phyloP scores from a whole-genome alignment of 2,888 invertebrate genomes.

The Eupithecia dodoneata region DNA sequence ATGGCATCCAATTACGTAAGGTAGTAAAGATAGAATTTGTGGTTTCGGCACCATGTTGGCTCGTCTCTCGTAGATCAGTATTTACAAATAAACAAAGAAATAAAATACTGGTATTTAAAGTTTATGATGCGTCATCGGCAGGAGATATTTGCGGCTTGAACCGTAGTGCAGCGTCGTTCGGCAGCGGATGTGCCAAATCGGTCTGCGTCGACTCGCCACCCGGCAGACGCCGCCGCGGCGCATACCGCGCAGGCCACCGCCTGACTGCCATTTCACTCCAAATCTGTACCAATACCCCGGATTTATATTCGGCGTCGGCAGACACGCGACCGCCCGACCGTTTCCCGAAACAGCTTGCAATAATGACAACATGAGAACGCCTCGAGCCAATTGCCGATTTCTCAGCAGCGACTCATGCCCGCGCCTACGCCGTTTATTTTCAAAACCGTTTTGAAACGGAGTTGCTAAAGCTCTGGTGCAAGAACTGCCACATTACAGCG shows the following conservation, averaged over 20 bases:
- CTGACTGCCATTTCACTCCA: constrained; percentile 64
- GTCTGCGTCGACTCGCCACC: constrained; percentile 76
- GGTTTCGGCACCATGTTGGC: constrained; percentile 52
- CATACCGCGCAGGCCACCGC: constrained; percentile 77
- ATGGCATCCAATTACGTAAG: constrained; percentile 32
- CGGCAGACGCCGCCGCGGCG: constrained; percentile 78
- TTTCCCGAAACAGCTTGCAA: constrained; percentile 56
- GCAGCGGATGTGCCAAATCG: constrained; percentile 82
- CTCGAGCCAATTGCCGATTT: constrained; percentile 56
- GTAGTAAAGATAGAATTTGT: constrained; percentile 28
- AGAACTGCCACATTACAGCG: constrained; percentile 75
- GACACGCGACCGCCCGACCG: constrained; percentile 53
- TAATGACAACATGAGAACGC: constrained; percentile 49
- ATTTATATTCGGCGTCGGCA: constrained; percentile 54
- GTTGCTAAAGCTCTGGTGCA: constrained; percentile 80
- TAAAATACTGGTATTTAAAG: constrained; percentile 53
- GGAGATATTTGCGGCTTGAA: constrained; percentile 73
- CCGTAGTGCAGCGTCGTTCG: constrained; percentile 66
- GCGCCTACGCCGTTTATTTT: constrained; percentile 73
- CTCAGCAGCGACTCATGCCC: constrained; percentile 56
- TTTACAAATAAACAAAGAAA: constrained; percentile 45
- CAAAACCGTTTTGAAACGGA: constrained; percentile 79
- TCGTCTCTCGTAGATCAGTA: constrained; percentile 30
- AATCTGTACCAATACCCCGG: constrained; percentile 52
- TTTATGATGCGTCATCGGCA: constrained; percentile 57